Evolutionary conservation across 2,113 vertebrate genomes (phyloP).

Genomic region (Callionymus lyra): DNA sequence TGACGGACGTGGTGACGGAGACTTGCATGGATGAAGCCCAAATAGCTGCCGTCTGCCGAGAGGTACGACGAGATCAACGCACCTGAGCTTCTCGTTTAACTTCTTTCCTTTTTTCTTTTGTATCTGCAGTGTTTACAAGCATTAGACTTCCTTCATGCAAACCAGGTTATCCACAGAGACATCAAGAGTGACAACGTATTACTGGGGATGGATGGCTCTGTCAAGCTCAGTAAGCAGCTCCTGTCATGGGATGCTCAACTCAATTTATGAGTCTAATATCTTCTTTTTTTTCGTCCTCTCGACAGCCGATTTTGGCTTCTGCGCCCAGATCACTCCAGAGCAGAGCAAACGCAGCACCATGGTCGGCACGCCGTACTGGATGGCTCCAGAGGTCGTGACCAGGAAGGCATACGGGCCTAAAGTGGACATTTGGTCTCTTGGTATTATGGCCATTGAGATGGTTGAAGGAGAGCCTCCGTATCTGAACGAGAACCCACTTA

Average conservation of each 20-base stretch:
- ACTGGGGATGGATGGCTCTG: conserved; percentile 96
- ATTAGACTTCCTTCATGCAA: conserved; percentile 91
- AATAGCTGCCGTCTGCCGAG: conserved; percentile 95
- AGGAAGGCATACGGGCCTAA: conserved; percentile 96
- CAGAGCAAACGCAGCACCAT: conserved; percentile 98
- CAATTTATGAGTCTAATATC: not conserved
- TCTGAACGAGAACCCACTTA: conserved; percentile 95
- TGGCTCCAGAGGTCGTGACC: conserved; percentile 97
- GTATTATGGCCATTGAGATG: conserved; percentile 99
- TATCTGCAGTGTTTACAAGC: conserved; percentile 92
- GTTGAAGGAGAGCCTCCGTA: conserved; percentile 97
- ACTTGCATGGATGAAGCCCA: conserved; percentile 98
- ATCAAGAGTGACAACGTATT: conserved; percentile 98
- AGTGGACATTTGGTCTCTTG: conserved; percentile 97
- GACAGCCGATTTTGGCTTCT: conserved; percentile 95
- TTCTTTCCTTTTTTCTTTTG: not conserved
- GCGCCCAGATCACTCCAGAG: conserved; percentile 97
- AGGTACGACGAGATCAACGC: conserved; percentile 67
- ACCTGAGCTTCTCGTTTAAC: too few relatives aligned
- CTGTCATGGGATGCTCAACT: not conserved
- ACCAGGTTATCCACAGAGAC: conserved; percentile 98
- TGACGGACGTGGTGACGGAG: conserved; percentile 96
- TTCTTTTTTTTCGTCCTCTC: conserved; percentile 4
- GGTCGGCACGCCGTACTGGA: conserved; percentile 98
- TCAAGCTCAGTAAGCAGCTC: conserved; percentile 88